Evolutionary conservation across 2,797 vertebrate species (phyloP), one percentile per base, ranked within the genome.

Genomic region (Knipowitschia caucasica): DNA sequence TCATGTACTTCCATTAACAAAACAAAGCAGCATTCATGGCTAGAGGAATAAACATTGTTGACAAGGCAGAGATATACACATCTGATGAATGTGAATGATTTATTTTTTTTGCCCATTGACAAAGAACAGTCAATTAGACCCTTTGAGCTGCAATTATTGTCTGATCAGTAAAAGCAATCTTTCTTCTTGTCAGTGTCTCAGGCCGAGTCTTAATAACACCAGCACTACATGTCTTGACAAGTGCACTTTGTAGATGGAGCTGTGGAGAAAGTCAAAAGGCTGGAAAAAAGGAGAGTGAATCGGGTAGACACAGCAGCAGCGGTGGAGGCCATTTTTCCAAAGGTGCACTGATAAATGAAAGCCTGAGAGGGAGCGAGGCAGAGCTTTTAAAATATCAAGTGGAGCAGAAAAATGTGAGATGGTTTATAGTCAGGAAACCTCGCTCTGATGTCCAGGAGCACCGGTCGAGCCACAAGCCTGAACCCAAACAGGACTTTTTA

Each of bases 101-200:
- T 47, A n/a, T n/a, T n/a, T 52, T 3, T 45, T 20, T 20, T 6
- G 3, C 26, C 5, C 39, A 10, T 34, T 23, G 29, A 44, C 42
- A 27, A 17, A 36, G 27, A 47, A 15, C 15, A 27, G 45, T 47
- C 45, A 30, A 30, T 47, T 6, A 11, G 17, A 5, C 10, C 11
- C 27, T 18, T 12, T 29, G 26, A 47, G 44, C 9, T 18, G 27
- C 46, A 51, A 31, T 65, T 14, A 36, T 30, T 17, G 29, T 14
- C 36, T 36, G 56, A 53, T 27, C 31, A 20, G n/a, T 53, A 53
- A 21, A 31, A 15, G 52, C 15, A 40, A n/a, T 59, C 30, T 24
- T 20, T 27, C 15, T 33, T 9, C 39, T 39, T 4, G 27, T 56
- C 21, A 14, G 14, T 12, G 11, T 12, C 6, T 35, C 5, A 20